Evolutionary conservation across 2,888 invertebrate species (phyloP).

Genomic region (Carcina quercana): DNA sequence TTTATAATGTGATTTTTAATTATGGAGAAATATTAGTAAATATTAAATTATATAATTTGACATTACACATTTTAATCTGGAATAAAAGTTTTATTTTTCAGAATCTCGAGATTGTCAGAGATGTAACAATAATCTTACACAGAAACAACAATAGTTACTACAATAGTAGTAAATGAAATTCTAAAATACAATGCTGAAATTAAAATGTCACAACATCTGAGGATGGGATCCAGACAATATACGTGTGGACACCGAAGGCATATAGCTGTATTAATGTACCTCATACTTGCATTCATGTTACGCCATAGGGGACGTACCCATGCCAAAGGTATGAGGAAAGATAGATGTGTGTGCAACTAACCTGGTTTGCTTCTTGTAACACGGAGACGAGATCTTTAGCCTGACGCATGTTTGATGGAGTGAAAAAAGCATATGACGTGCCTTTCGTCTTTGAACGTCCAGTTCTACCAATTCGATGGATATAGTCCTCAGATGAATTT

Average conservation of each 20-base stretch:
- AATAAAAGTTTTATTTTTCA: too few relatives aligned
- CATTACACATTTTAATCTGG: too few relatives aligned
- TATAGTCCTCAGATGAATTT: slow-evolving; percentile 95
- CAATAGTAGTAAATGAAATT: too few relatives aligned
- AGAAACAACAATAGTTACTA: too few relatives aligned
- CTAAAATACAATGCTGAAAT: neutral
- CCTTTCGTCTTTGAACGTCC: slow-evolving; percentile 91
- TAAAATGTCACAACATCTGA: slow-evolving; percentile 76
- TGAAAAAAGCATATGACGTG: slow-evolving; percentile 97
- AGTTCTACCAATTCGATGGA: slow-evolving; percentile 96
- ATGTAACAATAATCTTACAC: too few relatives aligned
- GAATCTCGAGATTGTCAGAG: too few relatives aligned
- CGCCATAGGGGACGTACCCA: slow-evolving; percentile 78
- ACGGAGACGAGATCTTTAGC: slow-evolving; percentile 92
- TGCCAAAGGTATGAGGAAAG: slow-evolving; percentile 83
- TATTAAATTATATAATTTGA: too few relatives aligned
- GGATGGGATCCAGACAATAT: slow-evolving; percentile 84
- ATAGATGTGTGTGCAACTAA: slow-evolving; percentile 24
- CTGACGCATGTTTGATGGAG: slow-evolving; percentile 89
- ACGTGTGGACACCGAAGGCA: slow-evolving; percentile 88
- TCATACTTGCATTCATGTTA: slow-evolving; percentile 85
- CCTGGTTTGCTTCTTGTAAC: slow-evolving; percentile 92
- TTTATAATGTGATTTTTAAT: too few relatives aligned
- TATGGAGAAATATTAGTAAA: too few relatives aligned
- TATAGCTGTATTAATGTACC: slow-evolving; percentile 79